Base-by-base conservation (phyloP, 2,797 vertebrate species). In the Esox lucius region DNA sequence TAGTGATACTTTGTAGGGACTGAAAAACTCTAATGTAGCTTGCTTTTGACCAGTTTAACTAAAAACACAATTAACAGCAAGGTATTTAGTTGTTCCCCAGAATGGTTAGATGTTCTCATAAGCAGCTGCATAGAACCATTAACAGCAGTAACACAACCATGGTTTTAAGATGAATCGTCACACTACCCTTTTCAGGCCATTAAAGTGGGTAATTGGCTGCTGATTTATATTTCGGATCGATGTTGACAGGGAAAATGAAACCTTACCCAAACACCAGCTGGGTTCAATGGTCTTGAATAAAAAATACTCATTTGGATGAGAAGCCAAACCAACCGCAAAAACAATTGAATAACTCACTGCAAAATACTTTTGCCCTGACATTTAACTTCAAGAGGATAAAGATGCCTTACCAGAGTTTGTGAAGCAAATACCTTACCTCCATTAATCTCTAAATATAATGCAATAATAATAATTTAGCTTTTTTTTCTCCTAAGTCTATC, bases 201-300 rank as follows among this genome's bases (percentile, higher is more conserved):
- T 19, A 73, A 42, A 49, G 65, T 51, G 70, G 70, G 79, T 80
- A 74, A 82, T 74, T 33, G 61, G 24, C 68, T 73, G 64, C 22
- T 78, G 77, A 76, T 84, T 77, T 39, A 84, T 81, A 64, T 71
- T 67, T 42, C 72, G 49, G 80, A 87, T 81, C 22, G 72, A 89
- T 82, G 73, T 72, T 71, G 73, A 80, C 74, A 35, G 62, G 68
- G 79, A 72, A 85, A 85, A 89, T 90, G 53, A 80, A 76, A 79
- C 80, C 2, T 59, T 22, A 11, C 53, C 77, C 68, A 70, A 80
- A 70, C 72, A 46, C 19, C 78, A 77, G 74, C 78, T 72, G 76
- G 59, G 46, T 28, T 67, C 59, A 31, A 35, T 35, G 48, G 78
- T 75, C 75, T 87, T 89, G 73, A 80, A 74, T 77, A 80, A 77